These are phyloP conservation scores for Gila orcuttii DNA, from an alignment of 2,113 vertebrate genomes.

Conservation along the genomic window DNA sequence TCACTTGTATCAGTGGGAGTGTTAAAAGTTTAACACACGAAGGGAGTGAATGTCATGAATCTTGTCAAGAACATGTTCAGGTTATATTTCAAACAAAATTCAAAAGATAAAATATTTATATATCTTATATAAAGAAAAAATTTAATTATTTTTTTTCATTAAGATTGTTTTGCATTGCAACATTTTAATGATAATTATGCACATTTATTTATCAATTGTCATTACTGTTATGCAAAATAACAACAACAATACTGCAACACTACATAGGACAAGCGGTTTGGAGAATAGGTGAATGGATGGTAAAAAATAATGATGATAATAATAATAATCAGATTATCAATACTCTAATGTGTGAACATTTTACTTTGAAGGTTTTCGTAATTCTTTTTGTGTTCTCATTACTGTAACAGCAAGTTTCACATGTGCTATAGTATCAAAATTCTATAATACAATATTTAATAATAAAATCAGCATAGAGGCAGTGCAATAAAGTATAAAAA, in stretches of 20 bases:
- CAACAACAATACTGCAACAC: background rate
- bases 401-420: background rate
- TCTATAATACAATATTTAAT: background rate
- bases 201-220: background rate
- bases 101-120: background rate
- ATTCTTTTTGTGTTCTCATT: background rate
- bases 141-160: background rate
- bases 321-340: background rate
- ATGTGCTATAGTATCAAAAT: background rate
- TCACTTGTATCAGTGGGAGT: background rate
- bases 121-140: background rate
- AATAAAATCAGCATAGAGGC: background rate
- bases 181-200: background rate
- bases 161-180: background rate
- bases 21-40: background rate
- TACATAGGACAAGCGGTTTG: background rate
- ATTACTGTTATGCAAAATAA: background rate
- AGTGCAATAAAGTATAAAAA: background rate
- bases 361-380: background rate
- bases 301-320: background rate
- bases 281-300: background rate
- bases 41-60: background rate
- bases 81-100: conserved; percentile 3
- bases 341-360: background rate
- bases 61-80: background rate